Evolutionary conservation across 1,140 invertebrate species (phyloP).

Genomic region (Leucophenga varia): DNA sequence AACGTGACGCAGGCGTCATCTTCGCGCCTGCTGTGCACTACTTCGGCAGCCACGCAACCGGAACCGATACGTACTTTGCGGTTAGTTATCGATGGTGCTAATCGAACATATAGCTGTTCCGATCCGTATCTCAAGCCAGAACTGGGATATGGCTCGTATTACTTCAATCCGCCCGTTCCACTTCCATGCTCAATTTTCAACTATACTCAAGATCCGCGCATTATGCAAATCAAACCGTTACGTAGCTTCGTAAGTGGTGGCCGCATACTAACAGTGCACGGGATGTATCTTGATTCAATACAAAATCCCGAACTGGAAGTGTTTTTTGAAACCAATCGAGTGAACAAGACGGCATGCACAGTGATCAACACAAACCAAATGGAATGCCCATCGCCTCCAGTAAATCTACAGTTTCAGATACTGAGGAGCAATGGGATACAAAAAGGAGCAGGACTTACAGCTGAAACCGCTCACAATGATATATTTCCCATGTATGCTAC

Average conservation of each 20-base stretch:
- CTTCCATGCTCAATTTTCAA: conserved; percentile 66
- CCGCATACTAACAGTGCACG: conserved; percentile 88
- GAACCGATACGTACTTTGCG: conserved; percentile 65
- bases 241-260: conserved; percentile 90
- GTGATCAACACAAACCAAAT: conserved; percentile 88
- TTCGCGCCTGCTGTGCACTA: conserved; percentile 82
- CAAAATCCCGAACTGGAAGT: conserved; percentile 85
- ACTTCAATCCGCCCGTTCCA: conserved; percentile 14
- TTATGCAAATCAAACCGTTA: conserved; percentile 88
- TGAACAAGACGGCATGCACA: conserved; percentile 81
- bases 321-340: conserved; percentile 57
- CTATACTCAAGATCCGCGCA: conserved; percentile 90
- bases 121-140: conserved; percentile 1
- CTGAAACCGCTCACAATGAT: conserved; percentile 9
- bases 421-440: no score
- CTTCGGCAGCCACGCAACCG: conserved; percentile 65
- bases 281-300: conserved; percentile 87
- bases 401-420: conserved; percentile 62
- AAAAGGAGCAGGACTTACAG: background rate
- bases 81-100: conserved; percentile 82
- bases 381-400: conserved; percentile 91
- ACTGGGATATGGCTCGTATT: conserved; percentile 12
- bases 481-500: conserved; percentile 27
- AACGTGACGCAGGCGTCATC: conserved; percentile 86
- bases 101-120: conserved; percentile 65